Evolutionary conservation across 2,888 invertebrate species (phyloP), one percentile per base, ranked within the genome.

Genomic region (Chydorus sphaericus): DNA sequence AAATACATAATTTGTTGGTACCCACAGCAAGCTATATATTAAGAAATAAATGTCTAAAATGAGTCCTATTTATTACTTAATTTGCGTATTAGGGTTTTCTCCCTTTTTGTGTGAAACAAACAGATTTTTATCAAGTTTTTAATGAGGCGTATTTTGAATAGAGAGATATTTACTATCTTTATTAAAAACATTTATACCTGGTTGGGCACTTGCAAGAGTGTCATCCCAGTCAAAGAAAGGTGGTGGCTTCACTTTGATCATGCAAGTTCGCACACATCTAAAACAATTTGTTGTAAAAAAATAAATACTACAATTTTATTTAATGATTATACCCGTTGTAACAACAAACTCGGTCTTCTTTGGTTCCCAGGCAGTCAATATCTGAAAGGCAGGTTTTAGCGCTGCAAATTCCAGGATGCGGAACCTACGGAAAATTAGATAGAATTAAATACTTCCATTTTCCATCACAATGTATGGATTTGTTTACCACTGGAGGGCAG

Each of bases 221-320:
- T 52, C 52, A 23, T 36, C 52, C 31, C 33, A 52, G 33, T 52
- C 52, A 36, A 52, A 52, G 23, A 36, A 31, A 1, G 52, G 52
- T 11, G 52, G 52, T 18, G 52, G 52, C 18, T 31, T 23, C 6
- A 52, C 36, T 36, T 52, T 52, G n/a, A 52, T 26, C 52, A 52
- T 52, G 36, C 52, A 52, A 16, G 52, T 52, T 16, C 52, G 31
- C 23, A 52, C 31, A 26, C 52, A 52, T 4, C 44, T 44, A 8
- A 6, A 8, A 10, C 8, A n/a, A n/a, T n/a, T n/a, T n/a, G n/a
- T n/a, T n/a, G n/a, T n/a, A n/a, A n/a, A n/a, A n/a, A n/a, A n/a
- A n/a, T n/a, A n/a, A n/a, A n/a, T 18, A 18, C 20, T 44, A 2
- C 5, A 7, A 18, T 2, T 20, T 2, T 10, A n/a, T 44, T 2